phyloP scores from a whole-genome alignment of 1,140 invertebrate species.

The Zaprionus ghesquierei region DNA sequence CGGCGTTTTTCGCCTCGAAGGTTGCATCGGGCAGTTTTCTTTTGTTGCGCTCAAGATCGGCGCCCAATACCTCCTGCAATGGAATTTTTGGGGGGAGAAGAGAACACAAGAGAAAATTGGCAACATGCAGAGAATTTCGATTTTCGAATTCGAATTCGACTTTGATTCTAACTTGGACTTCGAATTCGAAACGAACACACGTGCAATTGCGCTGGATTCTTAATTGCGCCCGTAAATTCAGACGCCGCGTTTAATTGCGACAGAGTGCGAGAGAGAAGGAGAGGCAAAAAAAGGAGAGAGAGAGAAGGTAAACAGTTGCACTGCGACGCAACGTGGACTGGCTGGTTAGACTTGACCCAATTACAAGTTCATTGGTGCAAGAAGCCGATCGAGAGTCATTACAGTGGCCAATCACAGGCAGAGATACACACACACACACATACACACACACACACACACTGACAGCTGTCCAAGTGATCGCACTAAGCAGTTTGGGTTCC shows the following conservation, averaged over 20 bases:
- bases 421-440: background rate
- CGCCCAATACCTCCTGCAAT: constrained; percentile 73
- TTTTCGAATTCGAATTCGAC: background rate
- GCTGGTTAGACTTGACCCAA: constrained; percentile 71
- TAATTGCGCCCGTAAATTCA: constrained; percentile 29
- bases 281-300: background rate
- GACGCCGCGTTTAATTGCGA: constrained; percentile 43
- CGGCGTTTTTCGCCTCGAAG: constrained; percentile 88
- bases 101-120: constrained; percentile 26
- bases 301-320: too few relatives aligned
- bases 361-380: constrained; percentile 41
- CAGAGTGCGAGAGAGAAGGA: background rate
- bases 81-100: constrained; percentile 12
- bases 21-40: constrained; percentile 88
- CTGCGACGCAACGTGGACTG: background rate
- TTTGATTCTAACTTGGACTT: background rate
- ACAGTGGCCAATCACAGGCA: background rate
- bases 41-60: constrained; percentile 85
- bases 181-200: background rate
- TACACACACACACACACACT: background rate
- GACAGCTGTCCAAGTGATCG: background rate
- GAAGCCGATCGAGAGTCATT: constrained; percentile 31
- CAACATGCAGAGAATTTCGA: constrained; percentile 4
- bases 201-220: constrained; percentile 4
- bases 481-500: background rate